phyloP scores from a whole-genome alignment of 2,888 invertebrate species.

The Lysandra bellargus region DNA sequence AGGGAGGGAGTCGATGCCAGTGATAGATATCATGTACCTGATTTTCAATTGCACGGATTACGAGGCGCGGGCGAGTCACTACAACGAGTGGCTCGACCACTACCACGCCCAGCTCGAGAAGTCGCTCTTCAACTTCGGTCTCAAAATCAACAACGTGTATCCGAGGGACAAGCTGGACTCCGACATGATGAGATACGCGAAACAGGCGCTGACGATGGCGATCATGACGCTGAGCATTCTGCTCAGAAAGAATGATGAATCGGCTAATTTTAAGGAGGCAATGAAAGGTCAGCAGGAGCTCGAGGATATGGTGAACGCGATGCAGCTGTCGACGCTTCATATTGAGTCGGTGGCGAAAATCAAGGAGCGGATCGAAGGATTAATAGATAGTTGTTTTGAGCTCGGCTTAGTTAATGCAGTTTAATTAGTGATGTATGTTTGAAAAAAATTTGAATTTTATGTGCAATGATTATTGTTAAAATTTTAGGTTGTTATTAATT shows the following conservation, averaged over 20 bases:
- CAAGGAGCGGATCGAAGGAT: conserved; percentile 41
- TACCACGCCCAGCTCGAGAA: conserved; percentile 47
- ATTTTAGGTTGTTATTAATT: too few relatives aligned
- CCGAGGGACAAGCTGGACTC: conserved; percentile 47
- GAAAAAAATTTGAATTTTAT: too few relatives aligned
- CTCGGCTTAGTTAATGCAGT: conserved; percentile 38
- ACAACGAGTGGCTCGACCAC: conserved; percentile 46
- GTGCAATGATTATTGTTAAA: too few relatives aligned
- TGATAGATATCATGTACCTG: conserved; percentile 45
- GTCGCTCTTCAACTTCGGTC: conserved; percentile 42
- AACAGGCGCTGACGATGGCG: conserved; percentile 40
- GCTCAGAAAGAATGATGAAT: conserved; percentile 18
- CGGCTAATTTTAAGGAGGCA: conserved; percentile 21
- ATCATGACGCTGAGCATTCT: background rate
- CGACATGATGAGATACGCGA: conserved; percentile 47
- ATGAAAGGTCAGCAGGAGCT: background rate
- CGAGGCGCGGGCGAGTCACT: conserved; percentile 43
- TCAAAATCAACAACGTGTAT: conserved; percentile 46
- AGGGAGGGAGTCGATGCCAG: conserved; percentile 44
- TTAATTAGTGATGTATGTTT: background rate
- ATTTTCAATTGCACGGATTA: conserved; percentile 51
- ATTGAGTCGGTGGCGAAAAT: conserved; percentile 31
- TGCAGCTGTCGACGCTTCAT: conserved; percentile 26
- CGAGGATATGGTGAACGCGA: background rate
- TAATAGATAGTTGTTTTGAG: conserved; percentile 43